Base-by-base conservation (phyloP, 1,140 invertebrate species). In the Hestina assimilis region DNA sequence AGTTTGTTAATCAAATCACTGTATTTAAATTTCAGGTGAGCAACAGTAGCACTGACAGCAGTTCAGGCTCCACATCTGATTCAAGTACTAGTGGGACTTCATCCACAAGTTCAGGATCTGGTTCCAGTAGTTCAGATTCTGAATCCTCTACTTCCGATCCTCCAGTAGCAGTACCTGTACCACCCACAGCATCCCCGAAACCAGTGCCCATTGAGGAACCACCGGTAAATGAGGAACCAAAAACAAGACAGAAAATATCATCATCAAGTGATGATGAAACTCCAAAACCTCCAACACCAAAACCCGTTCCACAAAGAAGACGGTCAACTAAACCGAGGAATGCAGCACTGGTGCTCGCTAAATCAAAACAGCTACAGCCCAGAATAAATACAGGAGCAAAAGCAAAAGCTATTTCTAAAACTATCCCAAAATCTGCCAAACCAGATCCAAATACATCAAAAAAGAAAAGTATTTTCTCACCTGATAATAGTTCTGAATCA, bases 401-500 rank as follows among this genome's bases (percentile, higher is more conserved):
- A 68, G 77, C 89, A 31, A 77, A 81, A 60, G 79, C 69, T 1
- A 61, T 69, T 58, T 60, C 70, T 15, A 89, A 89, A 78, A 71
- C 86, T 26, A 56, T 79, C 53, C 51, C 70, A 3, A 90, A 90
- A 71, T 58, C 75, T 19, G 48, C 63, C 62, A 78, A 83, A 67
- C 24, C 91, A 26, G 93, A 92, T 43, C 70, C 75, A 29, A 68
- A 55, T 47, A 67, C 79, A 47, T 72, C 89, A 9, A 95, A 95
- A 65, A 94, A 94, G 57, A 95, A 95, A 72, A 95, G 94, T 79
- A 95, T 95, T 72, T 95, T 95, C 65, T 95, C 94, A 61, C 94
- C 94, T 1, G 94, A 95, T 65, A 95, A 95, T 63, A 94, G 93
- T 77, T 94, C 93, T 21, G 93, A 94, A 80, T 94, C 93, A 55